A percentile compares a stretch with the other conserved stretches of the same genome.
These are phyloP conservation scores for Marmota flaviventris DNA, from an alignment of 2,113 vertebrate genomes.

Conservation along the genomic window DNA sequence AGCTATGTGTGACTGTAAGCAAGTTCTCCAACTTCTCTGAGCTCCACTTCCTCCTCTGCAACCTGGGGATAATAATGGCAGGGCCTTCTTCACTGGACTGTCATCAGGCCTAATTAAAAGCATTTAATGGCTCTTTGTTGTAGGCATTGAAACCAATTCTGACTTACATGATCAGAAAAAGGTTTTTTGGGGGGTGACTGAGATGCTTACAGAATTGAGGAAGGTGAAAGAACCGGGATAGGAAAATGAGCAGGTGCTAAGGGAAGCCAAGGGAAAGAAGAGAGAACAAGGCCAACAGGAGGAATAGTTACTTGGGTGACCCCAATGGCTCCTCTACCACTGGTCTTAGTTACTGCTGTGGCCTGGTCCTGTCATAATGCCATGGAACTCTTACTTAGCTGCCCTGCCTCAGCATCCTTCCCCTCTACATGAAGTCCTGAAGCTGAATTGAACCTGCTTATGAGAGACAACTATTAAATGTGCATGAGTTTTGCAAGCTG, in stretches of 20 bases:
- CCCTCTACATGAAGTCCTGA: neutral
- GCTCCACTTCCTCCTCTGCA: neutral
- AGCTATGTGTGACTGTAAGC: neutral
- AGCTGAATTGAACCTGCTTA: neutral
- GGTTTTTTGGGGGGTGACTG: neutral
- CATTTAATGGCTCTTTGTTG: neutral
- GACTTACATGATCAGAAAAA: neutral
- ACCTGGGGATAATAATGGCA: neutral
- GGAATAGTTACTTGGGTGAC: neutral
- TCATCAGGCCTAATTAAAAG: neutral
- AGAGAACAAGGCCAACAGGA: neutral
- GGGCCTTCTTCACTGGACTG: neutral
- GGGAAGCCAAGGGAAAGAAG: neutral
- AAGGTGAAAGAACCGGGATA: neutral
- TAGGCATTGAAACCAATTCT: neutral
- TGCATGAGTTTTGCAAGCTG: neutral
- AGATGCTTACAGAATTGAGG: slow-evolving; percentile 3
- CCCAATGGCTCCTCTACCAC: neutral
- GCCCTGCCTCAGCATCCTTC: neutral
- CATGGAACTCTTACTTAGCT: rapidly evolving
- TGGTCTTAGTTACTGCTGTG: neutral
- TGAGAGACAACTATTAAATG: neutral
- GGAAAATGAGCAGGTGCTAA: neutral
- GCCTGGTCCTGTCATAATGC: too few species aligned
- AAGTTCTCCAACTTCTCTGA: neutral